A percentile compares a stretch with the other conserved stretches of the same genome.
These are phyloP conservation scores for Momotus momota DNA, from an alignment of 2,797 vertebrate genomes.

Conservation along the genomic window DNA sequence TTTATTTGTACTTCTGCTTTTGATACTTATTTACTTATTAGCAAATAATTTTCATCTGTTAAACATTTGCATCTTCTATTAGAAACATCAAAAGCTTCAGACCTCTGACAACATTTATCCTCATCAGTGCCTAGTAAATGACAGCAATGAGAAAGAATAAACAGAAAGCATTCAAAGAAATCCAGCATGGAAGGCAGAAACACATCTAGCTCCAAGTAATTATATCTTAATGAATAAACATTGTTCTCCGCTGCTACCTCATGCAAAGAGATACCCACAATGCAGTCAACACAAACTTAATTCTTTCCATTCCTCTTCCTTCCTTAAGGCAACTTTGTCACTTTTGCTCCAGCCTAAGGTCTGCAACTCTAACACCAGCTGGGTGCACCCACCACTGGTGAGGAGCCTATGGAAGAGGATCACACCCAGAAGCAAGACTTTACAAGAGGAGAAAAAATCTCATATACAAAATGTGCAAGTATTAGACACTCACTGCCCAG, in stretches of 20 bases:
- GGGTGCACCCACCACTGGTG: neutral
- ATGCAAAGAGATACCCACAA: slow-evolving; percentile 36
- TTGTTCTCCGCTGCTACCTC: slow-evolving; percentile 40
- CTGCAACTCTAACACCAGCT: neutral
- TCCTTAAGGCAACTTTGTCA: neutral
- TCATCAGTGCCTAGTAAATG: slow-evolving; percentile 29
- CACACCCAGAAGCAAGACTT: neutral
- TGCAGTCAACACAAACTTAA: slow-evolving; percentile 10
- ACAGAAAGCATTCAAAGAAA: slow-evolving; percentile 49
- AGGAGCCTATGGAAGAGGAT: neutral
- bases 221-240: slow-evolving; percentile 55
- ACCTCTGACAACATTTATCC: slow-evolving; percentile 64
- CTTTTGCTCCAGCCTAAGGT: neutral
- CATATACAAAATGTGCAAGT: accelerated
- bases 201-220: slow-evolving; percentile 23
- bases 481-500: neutral
- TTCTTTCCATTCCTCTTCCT: slow-evolving; percentile 8
- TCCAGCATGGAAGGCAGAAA: slow-evolving; percentile 42
- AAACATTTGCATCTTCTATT: slow-evolving; percentile 45
- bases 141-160: slow-evolving; percentile 13
- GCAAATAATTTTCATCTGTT: slow-evolving; percentile 68
- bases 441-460: neutral
- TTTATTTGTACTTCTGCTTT: slow-evolving; percentile 51
- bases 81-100: slow-evolving; percentile 63
- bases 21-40: slow-evolving; percentile 64